Evolutionary conservation across 2,797 vertebrate species (phyloP).

Genomic region (Melanogrammus aeglefinus): DNA sequence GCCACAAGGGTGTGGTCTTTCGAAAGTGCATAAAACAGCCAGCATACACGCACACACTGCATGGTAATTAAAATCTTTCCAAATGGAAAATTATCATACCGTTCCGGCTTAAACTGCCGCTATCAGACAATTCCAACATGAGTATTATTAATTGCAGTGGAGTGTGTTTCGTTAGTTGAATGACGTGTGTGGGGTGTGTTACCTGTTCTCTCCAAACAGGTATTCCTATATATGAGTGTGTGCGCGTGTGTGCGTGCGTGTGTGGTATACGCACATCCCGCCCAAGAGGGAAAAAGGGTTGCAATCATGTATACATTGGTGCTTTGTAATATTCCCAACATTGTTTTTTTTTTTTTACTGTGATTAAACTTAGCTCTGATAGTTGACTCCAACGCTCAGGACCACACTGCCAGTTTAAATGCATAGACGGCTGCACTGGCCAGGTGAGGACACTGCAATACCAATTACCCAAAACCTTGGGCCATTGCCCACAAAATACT

Average conservation of each 20-base stretch:
- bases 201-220: not conserved
- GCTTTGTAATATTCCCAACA: not conserved
- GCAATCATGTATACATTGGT: constrained; percentile 5
- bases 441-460: constrained; percentile 43
- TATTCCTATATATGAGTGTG: not conserved
- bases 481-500: constrained; percentile 31
- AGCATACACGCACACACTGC: not conserved
- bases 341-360: not conserved
- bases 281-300: not conserved
- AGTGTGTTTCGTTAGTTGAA: not conserved
- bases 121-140: not conserved
- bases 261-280: not conserved
- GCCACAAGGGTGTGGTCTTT: not conserved
- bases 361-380: not conserved
- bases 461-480: constrained; percentile 38
- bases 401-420: constrained; percentile 29
- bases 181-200: not conserved
- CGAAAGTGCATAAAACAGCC: not conserved
- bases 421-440: not conserved
- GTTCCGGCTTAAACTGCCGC: not conserved
- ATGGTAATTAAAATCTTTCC: not conserved
- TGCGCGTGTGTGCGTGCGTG: not conserved
- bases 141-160: not conserved
- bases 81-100: not conserved
- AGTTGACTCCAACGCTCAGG: constrained; percentile 50